Evolutionary conservation across 2,113 vertebrate genomes (phyloP).

Genomic region (Acanthochromis polyacanthus): DNA sequence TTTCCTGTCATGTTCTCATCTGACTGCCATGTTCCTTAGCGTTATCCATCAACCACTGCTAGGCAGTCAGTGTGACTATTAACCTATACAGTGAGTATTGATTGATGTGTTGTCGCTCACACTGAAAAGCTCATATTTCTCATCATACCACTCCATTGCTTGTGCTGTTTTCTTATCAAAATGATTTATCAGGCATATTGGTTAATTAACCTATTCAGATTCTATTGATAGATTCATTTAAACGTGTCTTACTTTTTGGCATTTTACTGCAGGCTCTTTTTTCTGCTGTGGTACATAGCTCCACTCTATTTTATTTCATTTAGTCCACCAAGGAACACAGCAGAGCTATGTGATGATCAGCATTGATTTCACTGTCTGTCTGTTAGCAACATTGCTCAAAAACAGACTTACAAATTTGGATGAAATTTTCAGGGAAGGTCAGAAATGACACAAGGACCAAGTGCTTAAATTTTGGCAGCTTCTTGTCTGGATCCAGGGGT

Average conservation of each 20-base stretch:
- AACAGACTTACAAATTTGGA: no score
- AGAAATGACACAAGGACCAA: no score
- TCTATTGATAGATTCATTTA: conserved; percentile 55
- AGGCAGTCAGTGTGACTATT: conserved; percentile 65
- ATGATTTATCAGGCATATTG: conserved; percentile 57
- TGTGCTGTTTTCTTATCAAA: conserved; percentile 48
- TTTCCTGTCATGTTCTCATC: conserved; percentile 32
- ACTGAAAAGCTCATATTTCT: conserved; percentile 50
- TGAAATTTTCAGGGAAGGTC: no score
- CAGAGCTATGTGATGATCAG: no score
- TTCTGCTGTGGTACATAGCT: neutral
- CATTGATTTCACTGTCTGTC: no score
- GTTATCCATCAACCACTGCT: conserved; percentile 56
- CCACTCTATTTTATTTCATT: no score
- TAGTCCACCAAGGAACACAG: no score
- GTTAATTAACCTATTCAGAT: conserved; percentile 71
- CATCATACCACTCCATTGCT: conserved; percentile 37
- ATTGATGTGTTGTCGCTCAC: conserved; percentile 59
- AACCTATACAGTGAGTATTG: conserved; percentile 62
- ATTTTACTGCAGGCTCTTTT: neutral
- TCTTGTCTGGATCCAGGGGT: no score
- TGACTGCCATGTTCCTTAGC: conserved; percentile 18
- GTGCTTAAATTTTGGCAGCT: no score
- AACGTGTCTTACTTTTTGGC: conserved; percentile 9
- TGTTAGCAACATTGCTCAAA: no score